These are phyloP conservation scores for Rotaria magnacalcarata DNA, from an alignment of 2,888 invertebrate species.

Conservation along the genomic window DNA sequence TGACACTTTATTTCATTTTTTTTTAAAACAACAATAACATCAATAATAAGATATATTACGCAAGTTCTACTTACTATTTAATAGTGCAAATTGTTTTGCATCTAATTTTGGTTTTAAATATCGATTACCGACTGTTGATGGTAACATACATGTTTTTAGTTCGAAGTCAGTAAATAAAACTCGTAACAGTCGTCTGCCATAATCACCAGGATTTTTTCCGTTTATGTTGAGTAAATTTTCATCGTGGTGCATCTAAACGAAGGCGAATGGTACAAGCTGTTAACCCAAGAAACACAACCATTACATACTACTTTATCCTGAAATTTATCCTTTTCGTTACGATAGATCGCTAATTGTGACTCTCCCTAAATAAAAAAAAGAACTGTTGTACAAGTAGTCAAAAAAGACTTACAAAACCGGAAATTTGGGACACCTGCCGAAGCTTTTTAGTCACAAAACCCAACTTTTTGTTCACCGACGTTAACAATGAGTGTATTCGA, in stretches of 20 bases:
- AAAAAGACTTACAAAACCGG: background rate
- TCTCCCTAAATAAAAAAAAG: background rate
- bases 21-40: background rate
- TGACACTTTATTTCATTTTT: background rate
- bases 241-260: background rate
- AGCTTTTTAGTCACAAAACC: background rate
- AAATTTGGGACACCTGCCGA: background rate
- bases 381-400: background rate
- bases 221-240: background rate
- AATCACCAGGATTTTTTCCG: conserved; percentile 8
- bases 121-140: background rate
- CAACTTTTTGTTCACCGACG: background rate
- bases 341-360: background rate
- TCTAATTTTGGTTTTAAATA: conserved; percentile 1
- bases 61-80: background rate
- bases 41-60: background rate
- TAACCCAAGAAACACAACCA: background rate
- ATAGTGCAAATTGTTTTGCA: background rate
- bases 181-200: background rate
- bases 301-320: background rate
- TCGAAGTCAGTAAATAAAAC: background rate
- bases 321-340: conserved; percentile 20
- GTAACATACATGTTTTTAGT: conserved; percentile 9
- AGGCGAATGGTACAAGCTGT: background rate
- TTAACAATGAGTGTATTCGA: background rate